Evolutionary conservation across 2,113 vertebrate species (phyloP).

Genomic region (Thermophis baileyi): DNA sequence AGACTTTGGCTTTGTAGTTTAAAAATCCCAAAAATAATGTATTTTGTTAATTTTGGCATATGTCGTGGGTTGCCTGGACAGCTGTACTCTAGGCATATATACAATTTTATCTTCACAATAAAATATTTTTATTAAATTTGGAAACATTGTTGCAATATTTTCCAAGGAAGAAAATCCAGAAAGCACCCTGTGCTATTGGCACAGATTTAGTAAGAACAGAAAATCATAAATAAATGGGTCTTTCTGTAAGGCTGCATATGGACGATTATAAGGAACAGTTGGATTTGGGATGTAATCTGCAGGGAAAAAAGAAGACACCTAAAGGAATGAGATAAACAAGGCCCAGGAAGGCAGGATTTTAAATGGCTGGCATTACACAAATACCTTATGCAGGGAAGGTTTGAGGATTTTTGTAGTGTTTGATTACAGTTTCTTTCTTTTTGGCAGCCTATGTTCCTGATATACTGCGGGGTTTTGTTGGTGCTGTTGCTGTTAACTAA

Average conservation of each 20-base stretch:
- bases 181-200: slow-evolving; percentile 54
- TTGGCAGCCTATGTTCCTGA: slow-evolving; percentile 73
- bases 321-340: slow-evolving; percentile 67
- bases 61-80: slow-evolving; percentile 53
- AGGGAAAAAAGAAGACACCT: slow-evolving; percentile 47
- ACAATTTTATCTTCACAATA: slow-evolving; percentile 40
- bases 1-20: slow-evolving; percentile 69
- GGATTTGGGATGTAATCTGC: slow-evolving; percentile 71
- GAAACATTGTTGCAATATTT: slow-evolving; percentile 47
- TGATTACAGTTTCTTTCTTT: slow-evolving; percentile 71
- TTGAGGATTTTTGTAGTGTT: slow-evolving; percentile 65
- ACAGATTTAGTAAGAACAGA: slow-evolving; percentile 51
- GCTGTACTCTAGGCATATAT: slow-evolving; percentile 53
- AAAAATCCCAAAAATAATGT: slow-evolving; percentile 65
- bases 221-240: slow-evolving; percentile 63
- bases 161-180: slow-evolving; percentile 51
- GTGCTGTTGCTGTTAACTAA: slow-evolving; percentile 72
- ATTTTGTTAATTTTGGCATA: slow-evolving; percentile 61
- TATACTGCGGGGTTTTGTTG: slow-evolving; percentile 47
- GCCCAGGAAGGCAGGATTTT: slow-evolving; percentile 51
- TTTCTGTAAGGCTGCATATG: slow-evolving; percentile 72
- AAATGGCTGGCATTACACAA: slow-evolving; percentile 64
- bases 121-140: slow-evolving; percentile 52
- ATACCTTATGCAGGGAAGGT: slow-evolving; percentile 65
- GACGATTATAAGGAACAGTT: slow-evolving; percentile 71